A percentile compares a stretch with the other conserved stretches of the same genome.
Conservation (phyloP, 2,888 invertebrate species). For the Fragum sueziense region DNA sequence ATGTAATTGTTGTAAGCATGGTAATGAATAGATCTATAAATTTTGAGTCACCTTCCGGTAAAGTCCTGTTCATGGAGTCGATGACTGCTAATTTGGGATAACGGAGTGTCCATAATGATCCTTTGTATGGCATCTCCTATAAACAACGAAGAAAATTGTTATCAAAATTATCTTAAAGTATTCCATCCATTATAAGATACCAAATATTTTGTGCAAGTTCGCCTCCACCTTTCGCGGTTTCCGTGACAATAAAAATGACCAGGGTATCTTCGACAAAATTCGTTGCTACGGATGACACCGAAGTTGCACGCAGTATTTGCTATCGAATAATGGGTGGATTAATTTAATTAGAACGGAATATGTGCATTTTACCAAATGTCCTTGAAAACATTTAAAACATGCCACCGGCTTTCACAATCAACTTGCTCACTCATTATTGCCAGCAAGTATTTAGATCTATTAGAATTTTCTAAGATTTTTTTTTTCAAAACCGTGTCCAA, state of each 20-base stretch:
- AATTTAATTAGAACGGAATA: background rate
- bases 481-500: too few species aligned
- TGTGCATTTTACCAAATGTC: background rate
- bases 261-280: background rate
- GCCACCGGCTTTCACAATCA: too few species aligned
- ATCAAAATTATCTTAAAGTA: background rate
- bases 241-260: background rate
- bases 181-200: too few species aligned
- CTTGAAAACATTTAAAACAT: too few species aligned
- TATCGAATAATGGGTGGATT: background rate
- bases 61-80: constrained; percentile 34
- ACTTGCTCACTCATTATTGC: too few species aligned
- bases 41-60: constrained; percentile 64
- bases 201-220: too few species aligned
- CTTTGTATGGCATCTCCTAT: constrained; percentile 58
- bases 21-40: too few species aligned
- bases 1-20: too few species aligned
- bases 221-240: background rate
- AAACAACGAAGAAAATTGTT: background rate
- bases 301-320: too few species aligned
- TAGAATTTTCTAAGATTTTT: too few species aligned
- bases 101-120: constrained; percentile 47
- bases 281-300: too few species aligned
- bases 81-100: constrained; percentile 59
- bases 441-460: too few species aligned